A percentile compares a stretch with the other conserved stretches of the same genome.
Conservation (phyloP, 1,140 invertebrate genomes). For the Eumaeus atala region DNA sequence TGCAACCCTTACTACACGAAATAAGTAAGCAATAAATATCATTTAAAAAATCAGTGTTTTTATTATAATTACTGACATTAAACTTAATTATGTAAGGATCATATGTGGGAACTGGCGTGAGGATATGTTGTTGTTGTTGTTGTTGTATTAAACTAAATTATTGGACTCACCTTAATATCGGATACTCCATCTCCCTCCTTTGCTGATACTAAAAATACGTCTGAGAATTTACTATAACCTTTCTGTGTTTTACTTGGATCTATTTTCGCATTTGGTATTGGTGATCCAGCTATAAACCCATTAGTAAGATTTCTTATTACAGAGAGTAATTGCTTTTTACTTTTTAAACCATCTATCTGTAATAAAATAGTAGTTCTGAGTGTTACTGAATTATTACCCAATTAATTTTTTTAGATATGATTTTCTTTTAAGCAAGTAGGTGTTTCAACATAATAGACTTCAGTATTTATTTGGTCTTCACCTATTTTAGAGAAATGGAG, state of each 20-base stretch:
- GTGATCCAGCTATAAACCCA: constrained; percentile 73
- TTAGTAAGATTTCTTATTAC: constrained; percentile 81
- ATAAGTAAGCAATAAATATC: no score
- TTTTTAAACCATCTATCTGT: constrained; percentile 86
- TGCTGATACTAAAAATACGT: constrained; percentile 93
- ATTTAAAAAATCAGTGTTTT: no score
- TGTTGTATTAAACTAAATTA: no score
- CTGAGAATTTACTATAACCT: constrained; percentile 85
- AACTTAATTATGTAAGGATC: neutral
- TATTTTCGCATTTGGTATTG: constrained; percentile 35
- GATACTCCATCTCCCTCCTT: constrained; percentile 84
- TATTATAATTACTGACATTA: neutral
- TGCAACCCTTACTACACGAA: no score
- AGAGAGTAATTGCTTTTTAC: constrained; percentile 84
- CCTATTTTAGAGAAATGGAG: no score
- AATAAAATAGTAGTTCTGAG: constrained; percentile 28
- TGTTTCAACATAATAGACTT: no score
- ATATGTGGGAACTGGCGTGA: no score
- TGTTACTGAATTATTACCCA: neutral
- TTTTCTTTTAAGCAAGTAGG: no score
- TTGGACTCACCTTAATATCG: constrained; percentile 78
- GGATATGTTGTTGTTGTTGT: no score
- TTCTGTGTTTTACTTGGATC: constrained; percentile 38
- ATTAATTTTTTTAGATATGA: no score
- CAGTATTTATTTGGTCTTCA: no score